Percentiles rank a stretch among this genome's conserved stretches.
Conservation (phyloP, 2,888 invertebrate species). For the Apotomis turbidana region DNA sequence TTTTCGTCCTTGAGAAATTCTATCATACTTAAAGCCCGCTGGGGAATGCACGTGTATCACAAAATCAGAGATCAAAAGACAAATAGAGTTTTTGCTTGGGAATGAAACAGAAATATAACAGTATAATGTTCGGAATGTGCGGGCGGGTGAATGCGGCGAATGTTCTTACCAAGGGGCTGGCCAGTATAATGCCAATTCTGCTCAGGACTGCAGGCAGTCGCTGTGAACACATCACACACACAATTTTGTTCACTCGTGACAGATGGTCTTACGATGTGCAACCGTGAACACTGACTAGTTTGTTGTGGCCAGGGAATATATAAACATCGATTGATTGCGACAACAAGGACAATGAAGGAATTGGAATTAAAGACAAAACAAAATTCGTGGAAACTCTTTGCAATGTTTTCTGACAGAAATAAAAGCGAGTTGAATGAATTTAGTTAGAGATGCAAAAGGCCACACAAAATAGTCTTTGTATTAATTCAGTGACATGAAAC, state of each 20-base stretch:
- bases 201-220: conserved; percentile 97
- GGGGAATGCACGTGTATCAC: not conserved
- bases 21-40: not conserved
- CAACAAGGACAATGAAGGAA: conserved; percentile 3
- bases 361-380: conserved; percentile 1
- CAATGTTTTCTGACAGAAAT: conserved; percentile 72
- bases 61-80: not conserved
- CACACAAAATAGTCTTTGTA: conserved; percentile 78
- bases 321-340: conserved; percentile 21
- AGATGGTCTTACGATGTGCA: conserved; percentile 77
- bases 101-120: conserved; percentile 68
- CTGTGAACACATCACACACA: conserved; percentile 91
- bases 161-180: conserved; percentile 96
- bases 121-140: conserved; percentile 74
- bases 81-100: conserved; percentile 12
- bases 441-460: conserved; percentile 55
- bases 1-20: not conserved
- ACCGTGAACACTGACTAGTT: conserved; percentile 77
- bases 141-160: conserved; percentile 81
- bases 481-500: conserved; percentile 51
- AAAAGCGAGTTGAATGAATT: conserved; percentile 15
- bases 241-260: conserved; percentile 82
- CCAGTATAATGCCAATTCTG: conserved; percentile 98
- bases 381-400: conserved; percentile 61
- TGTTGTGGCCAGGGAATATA: conserved; percentile 70